Evolutionary conservation across 1,140 invertebrate species (phyloP).

Genomic region (Solen grandis): DNA sequence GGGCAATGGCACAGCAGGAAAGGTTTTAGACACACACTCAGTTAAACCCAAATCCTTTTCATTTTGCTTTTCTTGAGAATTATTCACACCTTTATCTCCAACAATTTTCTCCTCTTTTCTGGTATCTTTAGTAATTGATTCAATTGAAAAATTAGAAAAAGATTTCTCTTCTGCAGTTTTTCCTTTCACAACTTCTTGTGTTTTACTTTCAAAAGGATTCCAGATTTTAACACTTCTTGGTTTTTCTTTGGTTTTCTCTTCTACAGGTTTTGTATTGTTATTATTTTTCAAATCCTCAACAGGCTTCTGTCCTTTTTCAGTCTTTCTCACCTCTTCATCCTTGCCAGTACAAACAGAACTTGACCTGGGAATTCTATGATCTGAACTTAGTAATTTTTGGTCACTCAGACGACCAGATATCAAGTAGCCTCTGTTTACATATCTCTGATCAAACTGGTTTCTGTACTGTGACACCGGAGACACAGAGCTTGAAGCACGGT

Average conservation of each 20-base stretch:
- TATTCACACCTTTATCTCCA: constrained; percentile 8
- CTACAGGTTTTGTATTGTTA: no score
- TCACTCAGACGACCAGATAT: constrained; percentile 31
- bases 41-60: no score
- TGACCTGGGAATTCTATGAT: no score
- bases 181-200: neutral
- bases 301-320: constrained; percentile 1
- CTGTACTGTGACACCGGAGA: constrained; percentile 48
- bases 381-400: neutral
- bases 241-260: no score
- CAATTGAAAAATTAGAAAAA: neutral
- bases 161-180: constrained; percentile 2
- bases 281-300: no score
- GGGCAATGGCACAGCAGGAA: constrained; percentile 5
- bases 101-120: constrained; percentile 1
- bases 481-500: constrained; percentile 43
- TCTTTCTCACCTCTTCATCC: neutral
- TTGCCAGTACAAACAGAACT: no score
- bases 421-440: constrained; percentile 3
- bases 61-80: constrained; percentile 3
- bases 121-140: neutral
- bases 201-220: constrained; percentile 35
- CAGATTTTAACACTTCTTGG: constrained; percentile 39
- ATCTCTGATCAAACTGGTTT: constrained; percentile 46
- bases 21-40: neutral